Base-by-base conservation (phyloP, 2,797 vertebrate genomes). In the Molothrus aeneus region DNA sequence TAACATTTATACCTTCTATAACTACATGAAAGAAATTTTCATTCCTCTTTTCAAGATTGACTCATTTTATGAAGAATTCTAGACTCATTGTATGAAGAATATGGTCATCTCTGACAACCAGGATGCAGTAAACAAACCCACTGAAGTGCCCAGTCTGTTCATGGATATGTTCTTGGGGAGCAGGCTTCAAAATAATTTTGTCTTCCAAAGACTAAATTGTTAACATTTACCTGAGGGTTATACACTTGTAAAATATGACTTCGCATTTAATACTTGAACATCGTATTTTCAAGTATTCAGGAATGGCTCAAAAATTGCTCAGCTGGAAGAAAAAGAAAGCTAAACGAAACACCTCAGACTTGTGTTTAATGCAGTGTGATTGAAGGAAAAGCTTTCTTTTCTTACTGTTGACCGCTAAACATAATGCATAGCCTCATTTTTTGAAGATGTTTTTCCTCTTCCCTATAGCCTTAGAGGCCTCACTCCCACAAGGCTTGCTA, bases 121-220 rank as follows among this genome's bases (percentile, higher is more conserved):
- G 82, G 86, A 96, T 75, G 75, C 86, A 95, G 79, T 93, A 97
- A 96, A 95, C 53, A 97, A 95, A 86, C 59, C 28, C 83, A 89
- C 73, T 95, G 95, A 97, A 97, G 93, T 95, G 95, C 80, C 74
- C 90, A 93, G n/a, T 97, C 97, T 96, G 43, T 95, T 97, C 97
- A 95, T 85, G 84, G 87, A 86, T 90, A 71, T 73, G 69, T 90
- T 91, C 90, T 96, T 13, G 16, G 86, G 84, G 68, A 97, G 48
- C 40, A 56, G 26, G 43, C 42, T 95, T 88, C 78, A 97, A 97
- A 97, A 97, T 92, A 96, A 88, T 96, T 96, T 96, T 95, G 73
- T 95, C 73, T 96, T 95, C 88, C 64, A 72, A 80, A 97, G 74
- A 94, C 78, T 36, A 36, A 36, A 36, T 36, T 94, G 71, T 21